A percentile compares a stretch with the other conserved stretches of the same genome.
Evolutionary conservation across 2,113 vertebrate genomes (phyloP).

Genomic region (Cavia porcellus): DNA sequence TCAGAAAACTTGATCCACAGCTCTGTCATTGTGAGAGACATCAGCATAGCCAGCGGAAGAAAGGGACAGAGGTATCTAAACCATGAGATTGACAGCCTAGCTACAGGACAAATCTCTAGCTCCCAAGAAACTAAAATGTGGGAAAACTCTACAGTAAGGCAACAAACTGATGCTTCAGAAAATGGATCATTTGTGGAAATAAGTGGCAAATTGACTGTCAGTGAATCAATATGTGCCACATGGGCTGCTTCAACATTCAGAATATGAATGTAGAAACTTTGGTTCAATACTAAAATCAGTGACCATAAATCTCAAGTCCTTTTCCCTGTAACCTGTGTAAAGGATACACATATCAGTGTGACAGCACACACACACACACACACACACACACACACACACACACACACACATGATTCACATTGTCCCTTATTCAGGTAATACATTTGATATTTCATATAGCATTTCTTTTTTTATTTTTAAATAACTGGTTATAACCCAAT

Average conservation of each 20-base stretch:
- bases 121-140: not conserved
- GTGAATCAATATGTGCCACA: not conserved
- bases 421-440: not conserved
- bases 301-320: not conserved
- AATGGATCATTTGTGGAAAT: not conserved
- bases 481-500: not conserved
- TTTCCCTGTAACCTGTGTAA: not conserved
- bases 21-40: not conserved
- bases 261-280: not conserved
- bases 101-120: not conserved
- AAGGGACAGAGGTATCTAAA: not conserved
- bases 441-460: not conserved
- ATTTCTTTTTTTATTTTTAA: conserved; percentile 1
- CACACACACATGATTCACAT: not conserved
- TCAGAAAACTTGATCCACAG: not conserved
- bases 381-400: not conserved
- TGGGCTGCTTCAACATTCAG: not conserved
- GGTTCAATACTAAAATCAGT: not conserved
- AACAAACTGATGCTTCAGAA: not conserved
- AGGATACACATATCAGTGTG: not conserved
- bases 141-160: not conserved
- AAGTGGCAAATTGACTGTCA: not conserved
- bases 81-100: not conserved
- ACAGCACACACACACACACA: not conserved
- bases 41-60: not conserved